Conservation (phyloP, 2,888 invertebrate genomes). For the Clusia tigrina region DNA sequence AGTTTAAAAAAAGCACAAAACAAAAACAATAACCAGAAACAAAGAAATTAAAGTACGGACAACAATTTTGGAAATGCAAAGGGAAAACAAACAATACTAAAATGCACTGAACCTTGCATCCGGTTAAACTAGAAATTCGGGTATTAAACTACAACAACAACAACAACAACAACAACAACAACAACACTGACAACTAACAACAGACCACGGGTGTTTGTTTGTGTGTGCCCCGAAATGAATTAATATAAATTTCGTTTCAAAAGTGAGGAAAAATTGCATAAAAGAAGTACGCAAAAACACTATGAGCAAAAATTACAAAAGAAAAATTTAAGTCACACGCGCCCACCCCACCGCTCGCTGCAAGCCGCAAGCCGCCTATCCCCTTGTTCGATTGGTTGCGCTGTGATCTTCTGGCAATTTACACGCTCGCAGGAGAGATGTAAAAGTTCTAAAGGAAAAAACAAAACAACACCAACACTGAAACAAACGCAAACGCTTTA, state of each 20-base stretch:
- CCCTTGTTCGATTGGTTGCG: no score
- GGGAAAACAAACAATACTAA: constrained; percentile 44
- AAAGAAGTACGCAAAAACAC: neutral
- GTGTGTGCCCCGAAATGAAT: neutral
- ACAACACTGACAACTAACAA: constrained; percentile 17
- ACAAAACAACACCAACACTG: neutral
- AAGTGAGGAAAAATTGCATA: neutral
- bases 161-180: constrained; percentile 41
- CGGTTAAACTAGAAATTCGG: constrained; percentile 59
- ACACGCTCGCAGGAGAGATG: neutral
- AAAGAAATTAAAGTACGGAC: no score
- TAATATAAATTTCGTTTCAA: neutral
- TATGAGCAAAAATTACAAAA: neutral
- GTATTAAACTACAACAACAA: constrained; percentile 50
- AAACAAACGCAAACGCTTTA: neutral
- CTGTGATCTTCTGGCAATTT: neutral
- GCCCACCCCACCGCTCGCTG: neutral
- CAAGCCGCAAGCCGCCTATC: no score
- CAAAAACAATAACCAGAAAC: constrained; percentile 1
- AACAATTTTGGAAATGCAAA: neutral
- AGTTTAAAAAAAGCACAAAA: constrained; percentile 19
- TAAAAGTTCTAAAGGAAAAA: neutral
- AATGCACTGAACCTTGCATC: constrained; percentile 58
- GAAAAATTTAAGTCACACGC: neutral
- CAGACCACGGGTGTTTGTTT: no score